phyloP scores from a whole-genome alignment of 2,888 invertebrate species.

The Limnephilus marmoratus region DNA sequence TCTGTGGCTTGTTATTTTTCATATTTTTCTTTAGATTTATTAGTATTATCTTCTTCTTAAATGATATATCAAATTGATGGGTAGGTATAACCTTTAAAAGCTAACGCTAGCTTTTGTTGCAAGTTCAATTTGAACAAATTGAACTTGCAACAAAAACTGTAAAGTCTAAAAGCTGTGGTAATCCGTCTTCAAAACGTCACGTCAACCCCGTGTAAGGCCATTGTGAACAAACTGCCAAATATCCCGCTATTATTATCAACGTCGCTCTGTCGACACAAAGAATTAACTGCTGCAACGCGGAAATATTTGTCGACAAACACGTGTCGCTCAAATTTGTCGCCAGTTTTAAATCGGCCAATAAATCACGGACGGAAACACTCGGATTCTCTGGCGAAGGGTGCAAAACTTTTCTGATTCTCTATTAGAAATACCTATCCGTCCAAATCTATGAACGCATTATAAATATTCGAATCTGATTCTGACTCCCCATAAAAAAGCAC shows the following conservation, averaged over 20 bases:
- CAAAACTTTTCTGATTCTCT: background rate
- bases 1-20: too few relatives aligned
- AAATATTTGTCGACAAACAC: constrained; percentile 19
- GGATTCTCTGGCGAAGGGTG: background rate
- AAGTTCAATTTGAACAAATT: background rate
- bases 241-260: background rate
- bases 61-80: too few relatives aligned
- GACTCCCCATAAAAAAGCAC: too few relatives aligned
- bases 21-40: too few relatives aligned
- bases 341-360: constrained; percentile 18
- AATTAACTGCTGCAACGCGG: constrained; percentile 16
- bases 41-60: too few relatives aligned
- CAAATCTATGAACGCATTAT: background rate
- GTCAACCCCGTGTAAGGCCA: constrained; percentile 11
- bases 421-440: background rate
- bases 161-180: background rate
- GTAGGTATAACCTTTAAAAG: too few relatives aligned
- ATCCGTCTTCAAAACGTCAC: constrained; percentile 16
- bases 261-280: constrained; percentile 17
- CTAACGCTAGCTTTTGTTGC: too few relatives aligned
- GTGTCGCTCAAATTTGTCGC: constrained; percentile 32
- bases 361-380: background rate
- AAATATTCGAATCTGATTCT: background rate
- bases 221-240: constrained; percentile 42
- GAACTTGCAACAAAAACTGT: background rate